Evolutionary conservation across 2,113 vertebrate species (phyloP), one percentile per base, ranked within the genome.

Genomic region (Triplophysa tibetana): DNA sequence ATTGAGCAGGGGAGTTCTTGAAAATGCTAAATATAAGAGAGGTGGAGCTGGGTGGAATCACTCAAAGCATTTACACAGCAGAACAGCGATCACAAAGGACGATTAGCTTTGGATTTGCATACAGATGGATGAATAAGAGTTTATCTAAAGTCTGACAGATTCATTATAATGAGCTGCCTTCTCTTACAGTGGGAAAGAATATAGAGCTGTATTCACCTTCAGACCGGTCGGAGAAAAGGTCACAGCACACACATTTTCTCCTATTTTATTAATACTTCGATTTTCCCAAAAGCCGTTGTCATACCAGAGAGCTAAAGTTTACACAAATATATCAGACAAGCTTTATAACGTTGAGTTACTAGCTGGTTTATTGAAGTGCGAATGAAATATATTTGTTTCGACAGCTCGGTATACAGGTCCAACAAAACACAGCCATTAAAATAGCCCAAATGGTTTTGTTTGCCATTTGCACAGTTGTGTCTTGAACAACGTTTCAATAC

Each of bases 31-130:
- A 45, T 45, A 45, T 45, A 12, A 45, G 43, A 2, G 11, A 45
- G 54, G 19, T 8, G 33, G 16, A 70, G 52, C 48, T 14, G 56
- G 0, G 12, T 43, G 14, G 24, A 26, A 43, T 41, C 9, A 43
- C 52, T 16, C 16, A 45, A 21, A 61, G 63, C 33, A 75, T 68
- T 64, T 56, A 65, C 72, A 70, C 33, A 56, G 11, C 70, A 16
- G 65, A 54, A 60, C 56, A 75, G 61, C 5, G 56, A 75, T 17
- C 9, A 8, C 43, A 75, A 6, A 48, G 29, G 19, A 45, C 54
- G 38, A 61, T 68, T 58, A n/a, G 45, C 8, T 29, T 17, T 54
- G 63, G 45, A 80, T 80, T 84, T 81, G 62, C 68, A 81, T 67
- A 67, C 62, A 73, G 67, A 84, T 81, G 69, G 65, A 70, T 21